Evolutionary conservation across 92 coral and sea anemone genomes (phyloP).

Genomic region (Palythoa caribaeorum): DNA sequence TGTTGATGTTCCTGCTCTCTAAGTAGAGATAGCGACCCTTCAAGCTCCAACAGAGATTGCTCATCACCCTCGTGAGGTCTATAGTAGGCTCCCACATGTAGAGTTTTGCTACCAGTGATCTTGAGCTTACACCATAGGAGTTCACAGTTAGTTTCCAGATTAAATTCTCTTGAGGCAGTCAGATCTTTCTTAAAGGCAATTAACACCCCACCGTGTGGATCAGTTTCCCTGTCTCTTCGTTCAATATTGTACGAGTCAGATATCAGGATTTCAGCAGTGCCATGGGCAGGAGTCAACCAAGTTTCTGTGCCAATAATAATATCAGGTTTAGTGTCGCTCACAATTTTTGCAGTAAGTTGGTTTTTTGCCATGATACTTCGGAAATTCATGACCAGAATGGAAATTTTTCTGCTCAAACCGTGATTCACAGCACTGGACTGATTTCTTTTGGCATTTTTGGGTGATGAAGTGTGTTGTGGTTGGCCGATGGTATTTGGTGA

Average conservation of each 20-base stretch:
- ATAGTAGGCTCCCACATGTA: slow-evolving; percentile 72
- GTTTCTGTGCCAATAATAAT: slow-evolving; percentile 51
- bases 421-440: slow-evolving; percentile 5
- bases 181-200: slow-evolving; percentile 61
- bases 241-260: slow-evolving; percentile 58
- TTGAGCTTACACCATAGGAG: slow-evolving; percentile 63
- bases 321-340: slow-evolving; percentile 31
- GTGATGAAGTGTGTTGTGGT: slow-evolving; percentile 28
- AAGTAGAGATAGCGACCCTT: slow-evolving; percentile 62
- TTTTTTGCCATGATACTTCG: slow-evolving; percentile 46
- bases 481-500: slow-evolving; percentile 16
- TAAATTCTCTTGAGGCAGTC: slow-evolving; percentile 34
- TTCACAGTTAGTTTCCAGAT: slow-evolving; percentile 69
- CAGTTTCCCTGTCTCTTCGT: slow-evolving; percentile 62
- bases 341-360: slow-evolving; percentile 29
- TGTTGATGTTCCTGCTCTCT: not conserved
- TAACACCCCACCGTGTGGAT: slow-evolving; percentile 59
- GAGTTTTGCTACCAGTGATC: slow-evolving; percentile 53
- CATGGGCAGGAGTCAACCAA: slow-evolving; percentile 60
- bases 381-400: not conserved
- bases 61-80: slow-evolving; percentile 69
- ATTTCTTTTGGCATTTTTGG: slow-evolving; percentile 1
- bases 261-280: slow-evolving; percentile 46
- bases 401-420: not conserved
- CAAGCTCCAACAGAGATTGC: slow-evolving; percentile 52